Percentiles rank a stretch among this genome's conserved stretches.
Evolutionary conservation across 2,797 vertebrate species (phyloP).

Genomic region (Meriones psammophilus): DNA sequence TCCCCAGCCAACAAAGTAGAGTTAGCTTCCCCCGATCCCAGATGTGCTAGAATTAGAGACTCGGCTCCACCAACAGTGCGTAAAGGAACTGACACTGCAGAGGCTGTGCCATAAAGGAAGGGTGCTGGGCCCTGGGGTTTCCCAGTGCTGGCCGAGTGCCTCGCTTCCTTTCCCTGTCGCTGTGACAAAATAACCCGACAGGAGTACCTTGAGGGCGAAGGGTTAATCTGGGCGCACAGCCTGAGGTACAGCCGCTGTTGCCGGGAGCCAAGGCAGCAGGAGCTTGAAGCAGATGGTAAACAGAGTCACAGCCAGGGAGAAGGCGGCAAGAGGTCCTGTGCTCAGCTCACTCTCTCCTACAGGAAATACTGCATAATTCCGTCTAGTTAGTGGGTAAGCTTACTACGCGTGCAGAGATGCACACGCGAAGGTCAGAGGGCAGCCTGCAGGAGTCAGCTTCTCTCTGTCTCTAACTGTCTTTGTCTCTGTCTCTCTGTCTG

Average conservation of each 20-base stretch:
- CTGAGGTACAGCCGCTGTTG: neutral
- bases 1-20: no score
- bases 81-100: neutral
- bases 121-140: neutral
- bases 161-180: neutral
- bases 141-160: accelerated
- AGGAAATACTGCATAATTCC: neutral
- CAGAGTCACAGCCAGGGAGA: neutral
- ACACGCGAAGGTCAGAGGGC: neutral
- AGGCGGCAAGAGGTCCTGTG: neutral
- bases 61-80: neutral
- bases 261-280: neutral
- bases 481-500: neutral
- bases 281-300: no score
- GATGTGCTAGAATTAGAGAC: neutral
- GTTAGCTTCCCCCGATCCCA: neutral
- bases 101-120: neutral
- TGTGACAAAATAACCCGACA: neutral
- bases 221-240: neutral
- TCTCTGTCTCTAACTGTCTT: neutral
- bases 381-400: neutral
- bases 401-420: neutral
- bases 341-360: neutral
- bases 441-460: neutral
- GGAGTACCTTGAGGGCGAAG: neutral